Percentiles rank a stretch among this genome's conserved stretches.
Evolutionary conservation across 2,888 invertebrate species (phyloP).

Genomic region (Leptopilina syphax): DNA sequence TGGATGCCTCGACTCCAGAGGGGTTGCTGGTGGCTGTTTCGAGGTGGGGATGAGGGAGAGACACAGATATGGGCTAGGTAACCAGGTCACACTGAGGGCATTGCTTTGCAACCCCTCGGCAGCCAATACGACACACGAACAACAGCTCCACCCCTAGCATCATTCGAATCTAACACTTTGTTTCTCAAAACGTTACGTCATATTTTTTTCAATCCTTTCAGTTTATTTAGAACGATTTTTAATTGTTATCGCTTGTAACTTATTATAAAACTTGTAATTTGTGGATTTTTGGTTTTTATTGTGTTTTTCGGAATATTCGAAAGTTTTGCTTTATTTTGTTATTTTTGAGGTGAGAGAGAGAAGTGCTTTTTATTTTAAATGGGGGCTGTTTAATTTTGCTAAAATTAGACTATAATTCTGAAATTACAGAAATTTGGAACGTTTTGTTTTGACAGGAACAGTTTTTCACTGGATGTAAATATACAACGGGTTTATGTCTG

Average conservation of each 20-base stretch:
- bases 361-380: too few relatives aligned
- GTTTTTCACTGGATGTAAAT: too few relatives aligned
- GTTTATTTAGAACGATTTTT: not conserved
- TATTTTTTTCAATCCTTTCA: slow-evolving; percentile 3
- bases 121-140: slow-evolving; percentile 62
- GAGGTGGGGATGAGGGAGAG: slow-evolving; percentile 40
- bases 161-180: slow-evolving; percentile 60
- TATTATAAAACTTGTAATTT: not conserved
- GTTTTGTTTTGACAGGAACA: too few relatives aligned
- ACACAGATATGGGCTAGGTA: slow-evolving; percentile 66
- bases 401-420: too few relatives aligned
- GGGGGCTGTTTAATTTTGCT: too few relatives aligned
- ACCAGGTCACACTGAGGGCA: slow-evolving; percentile 71
- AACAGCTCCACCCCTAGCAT: slow-evolving; percentile 57
- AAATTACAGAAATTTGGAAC: too few relatives aligned
- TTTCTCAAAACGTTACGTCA: slow-evolving; percentile 50
- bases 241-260: not conserved
- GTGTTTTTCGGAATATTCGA: too few relatives aligned
- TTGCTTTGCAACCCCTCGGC: slow-evolving; percentile 67
- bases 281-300: not conserved
- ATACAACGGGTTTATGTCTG: too few relatives aligned
- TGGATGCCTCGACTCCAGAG: slow-evolving; percentile 34
- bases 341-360: too few relatives aligned
- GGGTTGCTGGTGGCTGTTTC: slow-evolving; percentile 40
- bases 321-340: too few relatives aligned